Base-by-base conservation (phyloP, 2,888 invertebrate species). In the Adineta ricciae region DNA sequence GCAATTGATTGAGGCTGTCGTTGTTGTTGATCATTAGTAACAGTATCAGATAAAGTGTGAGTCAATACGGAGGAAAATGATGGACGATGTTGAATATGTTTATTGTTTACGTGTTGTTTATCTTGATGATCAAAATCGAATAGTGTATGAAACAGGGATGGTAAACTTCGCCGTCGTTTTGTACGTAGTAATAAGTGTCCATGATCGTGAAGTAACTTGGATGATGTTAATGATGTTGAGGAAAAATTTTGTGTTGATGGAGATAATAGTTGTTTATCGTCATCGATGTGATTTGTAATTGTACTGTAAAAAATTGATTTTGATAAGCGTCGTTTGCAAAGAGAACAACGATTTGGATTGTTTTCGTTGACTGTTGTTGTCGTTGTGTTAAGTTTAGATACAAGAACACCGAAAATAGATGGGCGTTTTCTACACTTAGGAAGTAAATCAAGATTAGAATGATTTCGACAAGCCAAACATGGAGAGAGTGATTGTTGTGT, bases 361-460 rank as follows among this genome's bases (percentile, higher is more conserved):
- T 64, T 32, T 64, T 64, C 64, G 24, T 64, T 64, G 14, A 50
- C 11, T 41, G 41, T 78, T 24, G 32, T 1, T 38, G 16, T 9
- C 8, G 19, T 5, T 64, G 78, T 41, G 24, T 38, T 41, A 24
- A 78, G 41, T 78, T 78, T 78, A 4, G 78, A 38, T 8, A 78
- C 78, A 11, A 78, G 78, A 41, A 78, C 78, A 32, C 78, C 78
- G 41, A 78, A 78, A 41, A 78, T 78, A n/a, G 78, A 78, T 78
- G 78, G 78, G 21, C 78, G 78, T 41, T 78, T 78, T 78, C n/a
- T 78, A 78, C 41, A n/a, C 41, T 78, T 78, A 41, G 78, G 41
- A 24, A 41, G 41, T 78, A 78, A 78, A 41, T 78, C 41, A 24
- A 78, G n/a, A 78, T 78, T 41, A n/a, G 78, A 24, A 41, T 78